Percentiles rank a stretch among this genome's conserved stretches.
Conservation (phyloP, 2,797 vertebrate species). For the Fistularia commersonii region DNA sequence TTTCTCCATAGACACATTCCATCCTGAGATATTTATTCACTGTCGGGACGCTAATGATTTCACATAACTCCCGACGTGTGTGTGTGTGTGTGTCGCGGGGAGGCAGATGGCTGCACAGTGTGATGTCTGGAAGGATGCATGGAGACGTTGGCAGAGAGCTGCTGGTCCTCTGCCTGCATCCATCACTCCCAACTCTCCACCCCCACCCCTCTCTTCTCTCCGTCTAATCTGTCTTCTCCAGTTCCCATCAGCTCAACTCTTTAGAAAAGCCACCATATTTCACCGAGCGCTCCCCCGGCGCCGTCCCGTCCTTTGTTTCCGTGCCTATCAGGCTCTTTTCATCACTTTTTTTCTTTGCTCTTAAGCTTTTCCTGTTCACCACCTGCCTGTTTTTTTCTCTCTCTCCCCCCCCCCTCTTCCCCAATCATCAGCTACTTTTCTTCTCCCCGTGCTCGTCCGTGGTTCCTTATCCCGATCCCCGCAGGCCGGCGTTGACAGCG, state of each 20-base stretch:
- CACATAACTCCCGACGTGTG: slow-evolving; percentile 32
- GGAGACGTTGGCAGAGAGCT: slow-evolving; percentile 71
- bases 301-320: slow-evolving; percentile 28
- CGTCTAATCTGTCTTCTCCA: slow-evolving; percentile 49
- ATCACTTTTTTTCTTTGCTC: slow-evolving; percentile 27
- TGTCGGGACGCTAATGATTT: slow-evolving; percentile 70
- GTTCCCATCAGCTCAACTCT: slow-evolving; percentile 31
- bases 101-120: slow-evolving; percentile 69
- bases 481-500: slow-evolving; percentile 38
- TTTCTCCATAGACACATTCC: slow-evolving; percentile 66
- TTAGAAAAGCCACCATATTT: slow-evolving; percentile 30
- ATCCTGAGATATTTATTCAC: slow-evolving; percentile 70
- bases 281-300: slow-evolving; percentile 16
- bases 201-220: slow-evolving; percentile 38
- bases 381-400: slow-evolving; percentile 45
- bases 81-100: slow-evolving; percentile 23
- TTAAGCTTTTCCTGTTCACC: slow-evolving; percentile 26
- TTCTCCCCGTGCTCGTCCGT: slow-evolving; percentile 33
- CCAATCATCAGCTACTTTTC: neutral
- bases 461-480: slow-evolving; percentile 52
- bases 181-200: slow-evolving; percentile 57
- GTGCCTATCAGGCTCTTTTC: slow-evolving; percentile 24
- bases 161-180: slow-evolving; percentile 69
- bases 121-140: slow-evolving; percentile 70
- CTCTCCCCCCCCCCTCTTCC: neutral